These are phyloP conservation scores for Pholis gunnellus DNA, from an alignment of 2,113 vertebrate genomes.

Conservation along the genomic window DNA sequence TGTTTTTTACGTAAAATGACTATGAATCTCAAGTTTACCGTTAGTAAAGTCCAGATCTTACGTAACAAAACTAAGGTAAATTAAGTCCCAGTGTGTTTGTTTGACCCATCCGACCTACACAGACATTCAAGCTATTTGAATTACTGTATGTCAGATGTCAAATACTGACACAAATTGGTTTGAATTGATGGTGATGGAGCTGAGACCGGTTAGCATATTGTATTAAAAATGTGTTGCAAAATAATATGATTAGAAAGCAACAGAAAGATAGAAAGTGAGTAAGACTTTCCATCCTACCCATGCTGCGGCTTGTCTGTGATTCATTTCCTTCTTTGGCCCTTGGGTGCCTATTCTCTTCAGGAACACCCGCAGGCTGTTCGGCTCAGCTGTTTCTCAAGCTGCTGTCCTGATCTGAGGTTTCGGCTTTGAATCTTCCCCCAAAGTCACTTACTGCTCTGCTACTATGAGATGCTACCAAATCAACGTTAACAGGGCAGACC, in stretches of 20 bases:
- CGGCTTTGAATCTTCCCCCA: not conserved
- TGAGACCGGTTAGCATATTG: not conserved
- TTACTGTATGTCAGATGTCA: too few relatives aligned
- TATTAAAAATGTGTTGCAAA: not conserved
- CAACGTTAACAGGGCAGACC: conserved; percentile 12
- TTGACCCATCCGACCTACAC: too few relatives aligned
- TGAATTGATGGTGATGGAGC: too few relatives aligned
- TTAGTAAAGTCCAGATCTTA: too few relatives aligned
- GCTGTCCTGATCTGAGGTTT: conserved; percentile 35
- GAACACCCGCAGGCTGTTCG: conserved; percentile 50
- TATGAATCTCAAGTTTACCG: too few relatives aligned
- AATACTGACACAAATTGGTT: too few relatives aligned
- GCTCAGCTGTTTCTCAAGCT: conserved; percentile 59
- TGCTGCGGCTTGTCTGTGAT: not conserved
- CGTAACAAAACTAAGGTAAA: too few relatives aligned
- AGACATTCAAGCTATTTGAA: too few relatives aligned
- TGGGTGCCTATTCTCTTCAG: conserved; percentile 30
- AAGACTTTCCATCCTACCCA: not conserved
- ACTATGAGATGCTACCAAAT: conserved; percentile 26
- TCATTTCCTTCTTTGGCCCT: conserved; percentile 29
- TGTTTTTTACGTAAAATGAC: too few relatives aligned
- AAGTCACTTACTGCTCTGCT: conserved; percentile 13
- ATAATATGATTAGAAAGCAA: not conserved
- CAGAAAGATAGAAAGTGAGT: not conserved
- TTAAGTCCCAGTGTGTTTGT: too few relatives aligned